Evolutionary conservation across 2,888 invertebrate genomes (phyloP), one percentile per base, ranked within the genome.

Genomic region (Lasioglossum malachurum): DNA sequence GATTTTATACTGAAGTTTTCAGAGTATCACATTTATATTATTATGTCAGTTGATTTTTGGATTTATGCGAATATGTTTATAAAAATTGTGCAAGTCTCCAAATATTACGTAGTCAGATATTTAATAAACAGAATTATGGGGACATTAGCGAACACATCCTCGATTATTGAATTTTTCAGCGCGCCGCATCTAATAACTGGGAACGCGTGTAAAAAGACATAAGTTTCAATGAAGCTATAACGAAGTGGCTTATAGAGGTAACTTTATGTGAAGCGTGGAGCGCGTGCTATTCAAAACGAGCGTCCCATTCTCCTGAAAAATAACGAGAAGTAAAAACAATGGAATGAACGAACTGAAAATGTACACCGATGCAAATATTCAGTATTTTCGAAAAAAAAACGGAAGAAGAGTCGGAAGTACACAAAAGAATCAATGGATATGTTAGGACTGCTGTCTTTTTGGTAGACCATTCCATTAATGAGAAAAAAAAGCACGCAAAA

Each of bases 321-420:
- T 44, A 27, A 64, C 41, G 31, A 53, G 46, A 27, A 35, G 19
- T 27, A 31, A 12, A 72, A 23, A 19, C 12, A 27, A 44, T 44
- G 19, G 19, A 8, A 38, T 23, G 44, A 49, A 35, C 31, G 35
- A 57, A 67, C 41, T 16, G 31, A 38, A 53, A 23, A 14, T 38
- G 10, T 12, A 44, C 31, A 44, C 73, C 77, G 27, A 41, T 31
- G 75, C 27, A n/a, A 7, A 38, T 64, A 46, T 16, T 77, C 72
- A 14, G 16, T 78, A 76, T 64, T 31, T 53, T 53, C 53, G 77
- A 44, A 14, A 60, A 14, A 60, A 83, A 72, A 84, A 19, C 57
- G 57, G 4, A 57, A 57, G 57, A 57, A 57, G 10, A n/a, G 12
- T 4, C 57, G 57, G n/a, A 57, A n/a, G 1, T 57, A n/a, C n/a